These are phyloP conservation scores for Xerus rutilus DNA, from an alignment of 2,797 vertebrate genomes.

Conservation along the genomic window DNA sequence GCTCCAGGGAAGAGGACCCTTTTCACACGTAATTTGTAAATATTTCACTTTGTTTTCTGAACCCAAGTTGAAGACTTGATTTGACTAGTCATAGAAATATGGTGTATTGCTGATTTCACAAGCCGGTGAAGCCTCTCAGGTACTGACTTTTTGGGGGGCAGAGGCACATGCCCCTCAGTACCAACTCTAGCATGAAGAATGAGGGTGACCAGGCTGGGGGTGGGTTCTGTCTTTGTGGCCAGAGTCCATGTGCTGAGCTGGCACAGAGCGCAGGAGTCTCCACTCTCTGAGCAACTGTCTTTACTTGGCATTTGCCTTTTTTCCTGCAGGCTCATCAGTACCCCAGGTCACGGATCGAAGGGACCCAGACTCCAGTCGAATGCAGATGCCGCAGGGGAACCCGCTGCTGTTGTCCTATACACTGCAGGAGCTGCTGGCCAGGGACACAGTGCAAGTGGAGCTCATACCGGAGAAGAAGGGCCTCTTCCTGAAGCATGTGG, in stretches of 20 bases:
- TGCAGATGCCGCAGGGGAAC: slow-evolving; percentile 93
- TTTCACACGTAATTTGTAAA: neutral
- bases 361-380: slow-evolving; percentile 88
- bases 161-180: accelerated
- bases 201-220: neutral
- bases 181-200: neutral
- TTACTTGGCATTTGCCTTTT: slow-evolving; percentile 81
- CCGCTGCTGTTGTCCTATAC: slow-evolving; percentile 92
- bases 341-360: slow-evolving; percentile 90
- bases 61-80: neutral
- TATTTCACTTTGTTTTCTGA: neutral
- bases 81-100: slow-evolving; percentile 64
- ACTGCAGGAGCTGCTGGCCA: slow-evolving; percentile 93
- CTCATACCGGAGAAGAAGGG: slow-evolving; percentile 99
- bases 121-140: neutral
- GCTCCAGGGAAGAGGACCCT: neutral
- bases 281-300: neutral
- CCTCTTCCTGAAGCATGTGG: slow-evolving; percentile 98
- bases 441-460: slow-evolving; percentile 94
- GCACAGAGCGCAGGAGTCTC: neutral
- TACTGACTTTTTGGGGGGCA: neutral
- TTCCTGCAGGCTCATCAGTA: slow-evolving; percentile 91
- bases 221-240: slow-evolving; percentile 21
- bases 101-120: slow-evolving; percentile 75
- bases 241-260: slow-evolving; percentile 48